A percentile compares a stretch with the other conserved stretches of the same genome.
phyloP scores from a whole-genome alignment of 1,140 invertebrate genomes.

The Pseudomyrmex flavicornis region DNA sequence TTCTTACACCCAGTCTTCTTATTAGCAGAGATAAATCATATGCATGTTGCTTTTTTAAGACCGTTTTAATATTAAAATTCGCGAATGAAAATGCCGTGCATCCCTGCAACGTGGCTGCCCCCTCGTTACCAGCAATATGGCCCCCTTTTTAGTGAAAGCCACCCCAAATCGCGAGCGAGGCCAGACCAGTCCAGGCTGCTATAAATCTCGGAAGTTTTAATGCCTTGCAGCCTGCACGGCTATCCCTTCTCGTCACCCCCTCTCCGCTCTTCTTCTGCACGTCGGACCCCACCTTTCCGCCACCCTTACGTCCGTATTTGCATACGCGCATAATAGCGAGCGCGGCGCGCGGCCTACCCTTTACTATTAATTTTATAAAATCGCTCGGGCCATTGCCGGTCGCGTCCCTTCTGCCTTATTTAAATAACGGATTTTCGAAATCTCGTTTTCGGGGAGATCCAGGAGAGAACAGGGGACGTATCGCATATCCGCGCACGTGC shows the following conservation, averaged over 20 bases:
- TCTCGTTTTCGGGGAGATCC: slow-evolving; percentile 81
- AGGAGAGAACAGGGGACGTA: slow-evolving; percentile 15
- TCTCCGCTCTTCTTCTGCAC: slow-evolving; percentile 55
- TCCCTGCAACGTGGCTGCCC: slow-evolving; percentile 60
- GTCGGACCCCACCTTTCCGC: slow-evolving; percentile 47
- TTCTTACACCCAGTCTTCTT: not conserved
- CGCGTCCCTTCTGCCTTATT: slow-evolving; percentile 79
- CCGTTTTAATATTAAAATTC: slow-evolving; percentile 57
- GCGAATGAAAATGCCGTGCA: slow-evolving; percentile 52
- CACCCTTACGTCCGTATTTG: slow-evolving; percentile 79
- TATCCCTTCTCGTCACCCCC: slow-evolving; percentile 55
- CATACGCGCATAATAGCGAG: slow-evolving; percentile 84
- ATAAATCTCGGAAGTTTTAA: slow-evolving; percentile 85
- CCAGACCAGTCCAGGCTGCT: slow-evolving; percentile 76
- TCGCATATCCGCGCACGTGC: slow-evolving; percentile 54
- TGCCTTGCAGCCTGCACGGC: slow-evolving; percentile 79
- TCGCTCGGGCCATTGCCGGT: slow-evolving; percentile 80
- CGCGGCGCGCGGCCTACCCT: slow-evolving; percentile 80
- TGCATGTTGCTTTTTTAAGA: not conserved
- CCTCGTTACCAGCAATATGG: slow-evolving; percentile 74
- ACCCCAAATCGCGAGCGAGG: slow-evolving; percentile 71
- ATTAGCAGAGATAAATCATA: not conserved
- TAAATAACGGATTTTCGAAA: slow-evolving; percentile 86
- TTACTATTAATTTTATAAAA: slow-evolving; percentile 86
- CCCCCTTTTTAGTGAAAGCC: slow-evolving; percentile 71